Evolutionary conservation across 2,888 invertebrate species (phyloP).

Genomic region (Eretmocerus hayati): DNA sequence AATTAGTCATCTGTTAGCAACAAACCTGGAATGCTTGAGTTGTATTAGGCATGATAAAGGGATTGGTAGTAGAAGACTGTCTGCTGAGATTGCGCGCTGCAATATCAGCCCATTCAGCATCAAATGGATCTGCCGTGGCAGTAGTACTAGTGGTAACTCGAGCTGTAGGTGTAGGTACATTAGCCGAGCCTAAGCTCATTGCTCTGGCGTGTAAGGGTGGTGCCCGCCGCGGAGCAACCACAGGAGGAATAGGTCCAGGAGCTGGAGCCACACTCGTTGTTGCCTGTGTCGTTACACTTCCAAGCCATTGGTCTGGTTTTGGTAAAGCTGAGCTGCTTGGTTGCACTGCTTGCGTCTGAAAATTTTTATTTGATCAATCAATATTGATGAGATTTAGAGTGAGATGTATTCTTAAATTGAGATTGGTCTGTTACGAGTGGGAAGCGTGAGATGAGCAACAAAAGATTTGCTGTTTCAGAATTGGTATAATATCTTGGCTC

Average conservation of each 20-base stretch:
- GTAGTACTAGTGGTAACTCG: constrained; percentile 30
- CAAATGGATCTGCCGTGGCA: constrained; percentile 63
- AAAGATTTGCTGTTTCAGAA: too few species aligned
- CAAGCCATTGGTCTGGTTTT: constrained; percentile 78
- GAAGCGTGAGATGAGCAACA: too few species aligned
- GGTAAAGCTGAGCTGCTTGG: constrained; percentile 53
- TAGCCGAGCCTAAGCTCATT: constrained; percentile 51
- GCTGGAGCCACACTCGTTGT: constrained; percentile 38
- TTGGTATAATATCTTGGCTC: too few species aligned
- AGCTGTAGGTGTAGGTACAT: constrained; percentile 27
- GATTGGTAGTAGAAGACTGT: constrained; percentile 54
- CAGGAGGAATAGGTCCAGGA: constrained; percentile 26
- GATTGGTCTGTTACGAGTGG: too few species aligned
- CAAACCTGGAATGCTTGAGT: constrained; percentile 52
- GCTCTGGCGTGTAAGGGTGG: constrained; percentile 52
- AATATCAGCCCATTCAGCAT: constrained; percentile 75
- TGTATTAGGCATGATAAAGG: constrained; percentile 52
- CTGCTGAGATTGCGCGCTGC: constrained; percentile 51
- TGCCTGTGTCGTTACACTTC: constrained; percentile 60
- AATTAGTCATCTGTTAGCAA: not conserved
- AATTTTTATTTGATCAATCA: too few species aligned
- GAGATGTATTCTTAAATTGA: too few species aligned
- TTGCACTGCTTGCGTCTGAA: too few species aligned
- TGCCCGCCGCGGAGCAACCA: constrained; percentile 47
- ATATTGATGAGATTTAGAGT: too few species aligned